Conservation (phyloP, 2,888 invertebrate genomes). For the Lumbricus terrestris region DNA sequence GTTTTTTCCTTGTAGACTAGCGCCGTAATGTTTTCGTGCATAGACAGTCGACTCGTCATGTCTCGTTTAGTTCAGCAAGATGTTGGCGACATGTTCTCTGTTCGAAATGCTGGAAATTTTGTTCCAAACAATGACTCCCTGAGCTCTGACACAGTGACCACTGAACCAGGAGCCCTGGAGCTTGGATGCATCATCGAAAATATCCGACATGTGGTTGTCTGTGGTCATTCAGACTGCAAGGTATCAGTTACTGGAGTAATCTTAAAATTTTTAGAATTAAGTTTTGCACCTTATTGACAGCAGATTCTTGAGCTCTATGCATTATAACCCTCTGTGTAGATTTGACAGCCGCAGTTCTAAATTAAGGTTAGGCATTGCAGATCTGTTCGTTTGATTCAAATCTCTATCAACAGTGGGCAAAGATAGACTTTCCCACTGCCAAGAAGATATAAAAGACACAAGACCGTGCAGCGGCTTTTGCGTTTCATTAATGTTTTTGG, state of each 20-base stretch:
- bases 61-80: conserved; percentile 91
- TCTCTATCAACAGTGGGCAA: no score
- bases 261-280: background rate
- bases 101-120: conserved; percentile 90
- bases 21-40: conserved; percentile 94
- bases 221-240: conserved; percentile 97
- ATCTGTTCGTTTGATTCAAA: no score
- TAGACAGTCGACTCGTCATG: conserved; percentile 96
- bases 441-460: no score
- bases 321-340: no score
- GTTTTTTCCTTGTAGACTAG: conserved; percentile 71
- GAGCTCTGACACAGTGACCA: conserved; percentile 76
- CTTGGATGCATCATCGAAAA: conserved; percentile 88
- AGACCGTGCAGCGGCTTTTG: no score
- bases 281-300: background rate
- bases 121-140: conserved; percentile 72
- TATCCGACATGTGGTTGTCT: conserved; percentile 87
- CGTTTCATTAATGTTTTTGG: no score
- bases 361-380: no score
- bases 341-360: background rate
- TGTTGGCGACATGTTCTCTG: conserved; percentile 96
- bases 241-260: conserved; percentile 50
- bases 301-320: no score
- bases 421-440: no score
- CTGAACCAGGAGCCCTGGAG: conserved; percentile 93